phyloP scores from a whole-genome alignment of 2,888 invertebrate genomes.

The Eupeodes latifasciatus region DNA sequence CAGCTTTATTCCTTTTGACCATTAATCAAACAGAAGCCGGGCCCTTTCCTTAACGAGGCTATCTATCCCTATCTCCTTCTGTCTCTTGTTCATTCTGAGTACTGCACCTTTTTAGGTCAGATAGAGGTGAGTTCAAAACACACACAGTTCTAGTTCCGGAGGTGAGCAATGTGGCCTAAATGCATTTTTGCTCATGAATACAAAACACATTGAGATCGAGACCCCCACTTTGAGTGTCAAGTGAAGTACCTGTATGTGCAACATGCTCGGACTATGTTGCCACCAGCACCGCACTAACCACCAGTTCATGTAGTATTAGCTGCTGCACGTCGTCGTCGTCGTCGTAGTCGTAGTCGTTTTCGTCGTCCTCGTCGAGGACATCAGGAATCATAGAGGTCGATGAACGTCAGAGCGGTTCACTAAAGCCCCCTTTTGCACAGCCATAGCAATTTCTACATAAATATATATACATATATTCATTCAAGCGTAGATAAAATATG shows the following conservation, averaged over 20 bases:
- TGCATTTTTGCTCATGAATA: conserved; percentile 61
- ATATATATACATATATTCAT: neutral
- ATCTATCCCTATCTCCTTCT: neutral
- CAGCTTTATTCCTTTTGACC: conserved; percentile 45
- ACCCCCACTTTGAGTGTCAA: conserved; percentile 52
- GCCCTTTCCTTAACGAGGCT: conserved; percentile 13
- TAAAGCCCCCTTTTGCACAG: neutral
- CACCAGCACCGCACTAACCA: conserved; percentile 41
- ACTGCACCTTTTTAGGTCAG: neutral
- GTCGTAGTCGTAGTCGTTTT: neutral
- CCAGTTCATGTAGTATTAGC: conserved; percentile 47
- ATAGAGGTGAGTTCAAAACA: neutral
- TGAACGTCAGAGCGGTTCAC: neutral
- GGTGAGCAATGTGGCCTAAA: conserved; percentile 57
- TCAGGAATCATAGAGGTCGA: conserved; percentile 19
- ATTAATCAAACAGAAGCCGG: conserved; percentile 65
- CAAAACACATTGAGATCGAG: conserved; percentile 43
- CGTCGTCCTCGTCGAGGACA: neutral
- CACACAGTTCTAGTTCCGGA: conserved; percentile 34
- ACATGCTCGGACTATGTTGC: conserved; percentile 35
- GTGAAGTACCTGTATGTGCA: conserved; percentile 22
- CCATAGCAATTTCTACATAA: neutral
- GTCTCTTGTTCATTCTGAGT: neutral
- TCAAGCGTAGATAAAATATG: conserved; percentile 67
- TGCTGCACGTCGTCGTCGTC: neutral